A percentile compares a stretch with the other conserved stretches of the same genome.
Conservation (phyloP, 2,888 invertebrate species). For the Tipula unca region DNA sequence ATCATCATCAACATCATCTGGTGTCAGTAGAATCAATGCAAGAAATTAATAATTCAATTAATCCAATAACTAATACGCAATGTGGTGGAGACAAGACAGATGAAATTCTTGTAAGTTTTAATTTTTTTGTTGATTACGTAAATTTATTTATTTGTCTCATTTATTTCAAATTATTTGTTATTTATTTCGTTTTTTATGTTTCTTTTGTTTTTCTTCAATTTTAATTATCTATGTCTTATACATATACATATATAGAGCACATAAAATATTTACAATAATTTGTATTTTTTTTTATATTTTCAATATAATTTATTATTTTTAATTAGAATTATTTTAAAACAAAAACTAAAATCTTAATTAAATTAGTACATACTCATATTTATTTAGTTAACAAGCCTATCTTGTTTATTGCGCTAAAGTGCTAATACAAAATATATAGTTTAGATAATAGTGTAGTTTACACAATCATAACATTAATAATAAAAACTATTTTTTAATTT, state of each 20-base stretch:
- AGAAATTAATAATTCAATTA: neutral
- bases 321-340: neutral
- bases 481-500: too few relatives aligned
- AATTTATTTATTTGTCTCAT: neutral
- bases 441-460: neutral
- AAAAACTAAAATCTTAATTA: too few relatives aligned
- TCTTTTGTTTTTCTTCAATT: neutral
- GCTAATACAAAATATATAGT: neutral
- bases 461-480: too few relatives aligned
- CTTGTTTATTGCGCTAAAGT: neutral
- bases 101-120: conserved; percentile 1
- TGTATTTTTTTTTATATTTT: neutral
- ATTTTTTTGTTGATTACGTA: neutral
- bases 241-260: neutral
- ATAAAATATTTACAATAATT: neutral
- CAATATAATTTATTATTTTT: neutral
- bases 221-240: neutral
- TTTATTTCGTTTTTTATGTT: neutral
- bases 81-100: neutral
- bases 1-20: conserved; percentile 33
- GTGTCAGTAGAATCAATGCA: conserved; percentile 24
- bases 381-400: neutral
- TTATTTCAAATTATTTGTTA: neutral
- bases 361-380: too few relatives aligned
- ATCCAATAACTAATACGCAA: neutral